These are phyloP conservation scores for Rhodeus uyekii DNA, from an alignment of 2,797 vertebrate species.

Conservation along the genomic window DNA sequence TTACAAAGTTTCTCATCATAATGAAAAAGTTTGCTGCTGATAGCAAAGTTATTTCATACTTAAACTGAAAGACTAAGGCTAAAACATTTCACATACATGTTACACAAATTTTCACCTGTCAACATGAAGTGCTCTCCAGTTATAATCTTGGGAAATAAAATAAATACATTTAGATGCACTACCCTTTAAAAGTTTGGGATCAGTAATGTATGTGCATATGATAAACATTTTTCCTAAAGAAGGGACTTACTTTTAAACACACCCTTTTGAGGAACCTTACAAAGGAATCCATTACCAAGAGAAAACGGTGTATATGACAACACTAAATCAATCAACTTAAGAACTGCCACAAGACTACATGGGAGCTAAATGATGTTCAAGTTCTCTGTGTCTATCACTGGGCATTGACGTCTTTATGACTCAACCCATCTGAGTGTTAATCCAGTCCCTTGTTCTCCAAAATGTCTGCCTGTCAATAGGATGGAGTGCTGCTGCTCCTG, in stretches of 20 bases:
- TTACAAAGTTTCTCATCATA: neutral
- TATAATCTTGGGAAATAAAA: neutral
- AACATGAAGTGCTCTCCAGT: neutral
- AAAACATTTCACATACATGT: neutral
- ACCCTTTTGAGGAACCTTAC: neutral
- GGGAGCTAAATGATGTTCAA: neutral
- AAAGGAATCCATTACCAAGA: neutral
- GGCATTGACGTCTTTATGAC: slow-evolving; percentile 1
- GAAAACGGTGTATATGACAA: neutral
- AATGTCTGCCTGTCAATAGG: slow-evolving; percentile 28
- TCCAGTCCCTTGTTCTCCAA: slow-evolving; percentile 42
- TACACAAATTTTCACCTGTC: neutral
- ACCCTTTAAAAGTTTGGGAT: neutral
- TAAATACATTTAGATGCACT: neutral
- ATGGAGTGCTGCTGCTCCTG: slow-evolving; percentile 24
- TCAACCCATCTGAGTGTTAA: slow-evolving; percentile 22
- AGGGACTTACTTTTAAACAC: neutral
- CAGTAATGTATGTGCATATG: neutral
- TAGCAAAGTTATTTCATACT: neutral
- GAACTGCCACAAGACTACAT: neutral
- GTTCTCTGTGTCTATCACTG: slow-evolving; percentile 7
- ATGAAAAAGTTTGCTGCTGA: neutral
- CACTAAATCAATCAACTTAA: slow-evolving; percentile 1
- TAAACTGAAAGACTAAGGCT: no score
- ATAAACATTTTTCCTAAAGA: neutral